Conservation (phyloP, 2,113 vertebrate species). For the Parus major region DNA sequence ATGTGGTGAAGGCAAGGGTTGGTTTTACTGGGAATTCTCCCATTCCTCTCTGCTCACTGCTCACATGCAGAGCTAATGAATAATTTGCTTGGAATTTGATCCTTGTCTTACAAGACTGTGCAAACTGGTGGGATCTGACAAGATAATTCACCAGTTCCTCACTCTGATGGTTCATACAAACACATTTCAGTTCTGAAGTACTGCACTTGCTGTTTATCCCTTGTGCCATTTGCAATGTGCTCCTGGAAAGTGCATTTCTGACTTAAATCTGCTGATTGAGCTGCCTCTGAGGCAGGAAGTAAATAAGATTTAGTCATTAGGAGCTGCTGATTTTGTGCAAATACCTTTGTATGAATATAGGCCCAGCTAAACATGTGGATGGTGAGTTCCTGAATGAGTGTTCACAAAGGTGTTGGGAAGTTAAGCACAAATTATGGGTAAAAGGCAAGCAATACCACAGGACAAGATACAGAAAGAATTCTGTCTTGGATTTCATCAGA, state of each 20-base stretch:
- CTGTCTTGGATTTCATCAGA: neutral
- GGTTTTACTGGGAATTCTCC: neutral
- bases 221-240: neutral
- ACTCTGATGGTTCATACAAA: neutral
- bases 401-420: neutral
- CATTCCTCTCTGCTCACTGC: neutral
- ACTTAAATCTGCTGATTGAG: neutral
- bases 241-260: neutral
- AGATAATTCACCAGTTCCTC: neutral
- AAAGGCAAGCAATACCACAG: neutral
- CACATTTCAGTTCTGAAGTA: neutral
- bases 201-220: neutral
- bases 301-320: neutral
- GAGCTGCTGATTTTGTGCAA: neutral
- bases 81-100: neutral
- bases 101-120: neutral
- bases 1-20: neutral
- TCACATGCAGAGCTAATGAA: neutral
- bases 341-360: neutral
- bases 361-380: neutral
- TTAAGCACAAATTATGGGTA: accelerated
- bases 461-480: neutral
- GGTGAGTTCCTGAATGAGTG: neutral
- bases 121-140: neutral
- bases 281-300: neutral